Base-by-base conservation (phyloP, 1,140 invertebrate genomes). In the Condylostylus longicornis region DNA sequence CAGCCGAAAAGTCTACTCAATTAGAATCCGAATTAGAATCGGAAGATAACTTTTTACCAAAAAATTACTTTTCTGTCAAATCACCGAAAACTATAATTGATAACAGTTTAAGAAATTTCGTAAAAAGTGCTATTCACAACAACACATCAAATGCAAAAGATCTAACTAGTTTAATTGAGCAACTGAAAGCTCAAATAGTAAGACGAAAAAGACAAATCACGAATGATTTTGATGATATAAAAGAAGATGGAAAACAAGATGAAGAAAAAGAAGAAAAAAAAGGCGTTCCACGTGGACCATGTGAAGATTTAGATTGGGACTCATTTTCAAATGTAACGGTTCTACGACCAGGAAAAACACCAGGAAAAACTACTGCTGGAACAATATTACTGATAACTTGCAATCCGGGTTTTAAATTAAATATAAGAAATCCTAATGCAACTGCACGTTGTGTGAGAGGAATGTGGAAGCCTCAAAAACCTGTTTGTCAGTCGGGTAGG, bases 401-500 rank as follows among this genome's bases (percentile, higher is more conserved):
- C 55, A 71, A 71, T 2, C 72, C 75, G 38, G 82, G 82, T 1
- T 84, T 82, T 48, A 71, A 71, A 5, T 58, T 80, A 0, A 84
- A 82, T 51, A 65, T 84, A 23, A 73, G 53, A 30, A 58, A 74
- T 4, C 55, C 65, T 33, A 86, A 87, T 51, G 66, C 71, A 14
- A 85, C 83, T 1, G 79, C 77, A 0, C 76, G 77, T 47, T 87
- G 83, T 54, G 72, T 78, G 2, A 58, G 76, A 32, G 82, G 83
- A 1, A 67, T 70, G 46, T 89, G 84, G 84, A 82, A 79, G 50
- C 83, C 83, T 1, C 71, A 70, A 38, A 78, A 75, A 45, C 83
- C 83, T 0, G 69, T 71, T 45, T 88, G 84, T 52, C 62, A 72
- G 48, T 75, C 81, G 43, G 58, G 80, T 83, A 66, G 72, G 74